A percentile compares a stretch with the other conserved stretches of the same genome.
Evolutionary conservation across 1,140 invertebrate species (phyloP).

Genomic region (Mya arenaria): DNA sequence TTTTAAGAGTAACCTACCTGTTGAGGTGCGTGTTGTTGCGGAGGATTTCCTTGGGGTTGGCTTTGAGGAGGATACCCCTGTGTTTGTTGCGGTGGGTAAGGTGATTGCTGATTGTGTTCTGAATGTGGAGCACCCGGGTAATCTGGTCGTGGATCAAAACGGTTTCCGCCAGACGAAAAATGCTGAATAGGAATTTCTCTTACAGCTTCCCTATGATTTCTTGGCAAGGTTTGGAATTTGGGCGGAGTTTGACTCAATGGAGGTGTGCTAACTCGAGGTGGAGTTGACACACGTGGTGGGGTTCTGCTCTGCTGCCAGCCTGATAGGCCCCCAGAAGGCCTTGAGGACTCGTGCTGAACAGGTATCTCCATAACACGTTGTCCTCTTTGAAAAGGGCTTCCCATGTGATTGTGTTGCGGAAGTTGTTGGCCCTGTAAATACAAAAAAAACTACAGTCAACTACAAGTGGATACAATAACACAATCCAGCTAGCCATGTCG

Average conservation of each 20-base stretch:
- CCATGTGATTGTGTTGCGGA: too few species aligned
- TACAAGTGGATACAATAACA: too few species aligned
- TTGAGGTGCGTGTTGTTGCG: conserved; percentile 29
- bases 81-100: background rate
- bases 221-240: conserved; percentile 14
- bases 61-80: background rate
- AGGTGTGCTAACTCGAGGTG: conserved; percentile 19
- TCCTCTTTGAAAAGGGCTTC: too few species aligned
- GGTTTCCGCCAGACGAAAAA: background rate
- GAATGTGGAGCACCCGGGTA: conserved; percentile 16
- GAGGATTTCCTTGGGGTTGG: background rate
- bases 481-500: too few species aligned
- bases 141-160: conserved; percentile 10
- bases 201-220: conserved; percentile 20
- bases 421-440: too few species aligned
- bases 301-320: conserved; percentile 42
- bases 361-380: too few species aligned
- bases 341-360: conserved; percentile 43
- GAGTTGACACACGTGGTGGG: conserved; percentile 65
- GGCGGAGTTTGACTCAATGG: conserved; percentile 10
- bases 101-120: conserved; percentile 10
- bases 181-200: conserved; percentile 56
- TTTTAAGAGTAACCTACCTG: conserved; percentile 70
- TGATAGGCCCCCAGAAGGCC: too few species aligned
- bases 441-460: too few species aligned